Evolutionary conservation across 2,797 vertebrate genomes (phyloP).

Genomic region (Sebastes iracundus): DNA sequence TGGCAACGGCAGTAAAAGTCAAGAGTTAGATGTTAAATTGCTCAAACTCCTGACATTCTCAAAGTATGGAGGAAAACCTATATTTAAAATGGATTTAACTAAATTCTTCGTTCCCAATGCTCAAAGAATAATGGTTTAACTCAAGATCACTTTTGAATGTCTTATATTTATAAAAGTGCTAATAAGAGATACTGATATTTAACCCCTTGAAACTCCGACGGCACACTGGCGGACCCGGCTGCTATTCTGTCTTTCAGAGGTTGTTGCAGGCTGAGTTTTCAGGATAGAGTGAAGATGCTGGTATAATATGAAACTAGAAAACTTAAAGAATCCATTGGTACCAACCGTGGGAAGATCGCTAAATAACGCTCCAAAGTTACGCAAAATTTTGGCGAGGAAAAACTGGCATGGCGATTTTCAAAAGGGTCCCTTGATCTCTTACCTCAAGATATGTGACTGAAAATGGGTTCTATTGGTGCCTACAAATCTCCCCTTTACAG

Average conservation of each 20-base stretch:
- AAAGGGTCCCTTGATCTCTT: no score
- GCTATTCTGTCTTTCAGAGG: no score
- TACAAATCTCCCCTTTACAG: no score
- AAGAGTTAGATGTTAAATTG: conserved; percentile 31
- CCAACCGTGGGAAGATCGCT: not conserved
- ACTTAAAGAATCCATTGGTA: no score
- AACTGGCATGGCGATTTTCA: no score
- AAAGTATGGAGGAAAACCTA: not conserved
- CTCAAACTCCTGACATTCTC: conserved; percentile 15
- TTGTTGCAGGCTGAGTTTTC: no score
- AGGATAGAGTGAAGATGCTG: no score
- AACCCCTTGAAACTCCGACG: not conserved
- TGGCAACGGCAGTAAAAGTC: conserved; percentile 37
- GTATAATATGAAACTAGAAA: no score
- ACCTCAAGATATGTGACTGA: no score
- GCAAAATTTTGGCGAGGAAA: no score
- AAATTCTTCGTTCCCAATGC: not conserved
- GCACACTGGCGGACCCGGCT: accelerated
- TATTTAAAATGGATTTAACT: not conserved
- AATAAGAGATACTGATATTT: not conserved
- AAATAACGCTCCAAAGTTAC: not conserved
- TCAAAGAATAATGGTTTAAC: not conserved
- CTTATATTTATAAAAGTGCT: not conserved
- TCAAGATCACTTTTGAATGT: not conserved
- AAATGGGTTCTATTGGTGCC: no score